Evolutionary conservation across 2,113 vertebrate genomes (phyloP), one percentile per base, ranked within the genome.

Genomic region (Chloroceryle aenea): DNA sequence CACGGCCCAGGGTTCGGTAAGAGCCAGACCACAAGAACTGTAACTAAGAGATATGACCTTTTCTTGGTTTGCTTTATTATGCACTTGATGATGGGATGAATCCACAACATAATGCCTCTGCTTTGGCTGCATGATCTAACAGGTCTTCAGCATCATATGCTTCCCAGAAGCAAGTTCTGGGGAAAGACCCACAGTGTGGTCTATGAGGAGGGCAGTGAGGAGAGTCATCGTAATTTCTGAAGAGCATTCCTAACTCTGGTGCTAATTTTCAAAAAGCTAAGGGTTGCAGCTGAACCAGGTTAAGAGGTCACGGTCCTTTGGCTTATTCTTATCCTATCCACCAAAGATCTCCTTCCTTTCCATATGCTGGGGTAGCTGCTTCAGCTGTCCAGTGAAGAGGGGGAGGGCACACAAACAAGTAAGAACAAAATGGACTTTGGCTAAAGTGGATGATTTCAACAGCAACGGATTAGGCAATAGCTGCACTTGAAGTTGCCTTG

Each of bases 1-100:
- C 58, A 45, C 36, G 62, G 58, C 25, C 64, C 45, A n/a, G 29
- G 73, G n/a, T 50, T 91, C 87, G 80, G 2, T 58, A 78, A 76
- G 32, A 91, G 83, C 52, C 79, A 88, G 95, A 90, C 95, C 95
- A 95, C 95, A 92, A 61, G n/a, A 58, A 52, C 2, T 86, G 64
- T 84, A 81, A 96, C 87, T 90, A 86, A 95, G 59, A 96, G 64
- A 63, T 77, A 56, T 90, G 90, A 95, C 93, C 90, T 96, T 92
- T 71, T 15, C 34, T 77, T 81, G 64, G 34, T 77, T 84, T 95
- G 92, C 18, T 90, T 81, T 74, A 59, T 40, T 38, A 66, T 52
- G 50, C 68, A 47, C 38, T 85, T 19, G 20, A 17, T 36, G 55
- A 62, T 38, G 85, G 71, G 79, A 77, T 59, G 72, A 52, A 21